These are phyloP conservation scores for Mythimna albipuncta DNA, from an alignment of 2,888 invertebrate species.

Conservation along the genomic window DNA sequence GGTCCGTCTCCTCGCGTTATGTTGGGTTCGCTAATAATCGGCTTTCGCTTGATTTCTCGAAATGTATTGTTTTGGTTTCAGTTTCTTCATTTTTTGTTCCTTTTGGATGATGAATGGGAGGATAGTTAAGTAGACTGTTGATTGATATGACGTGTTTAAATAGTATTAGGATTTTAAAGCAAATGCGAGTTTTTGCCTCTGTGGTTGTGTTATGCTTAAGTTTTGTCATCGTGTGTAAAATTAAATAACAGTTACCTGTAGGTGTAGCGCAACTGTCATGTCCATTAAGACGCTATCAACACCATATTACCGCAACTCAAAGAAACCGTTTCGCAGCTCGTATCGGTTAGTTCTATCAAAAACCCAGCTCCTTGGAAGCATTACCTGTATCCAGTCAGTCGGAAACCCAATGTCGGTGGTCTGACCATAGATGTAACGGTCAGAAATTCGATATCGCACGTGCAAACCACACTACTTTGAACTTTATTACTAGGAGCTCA, in stretches of 20 bases:
- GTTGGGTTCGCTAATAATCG: slow-evolving; percentile 47
- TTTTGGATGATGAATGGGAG: slow-evolving; percentile 16
- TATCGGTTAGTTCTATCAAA: slow-evolving; percentile 58
- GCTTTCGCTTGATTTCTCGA: slow-evolving; percentile 48
- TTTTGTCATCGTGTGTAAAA: neutral
- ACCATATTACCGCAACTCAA: slow-evolving; percentile 39
- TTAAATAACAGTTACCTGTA: slow-evolving; percentile 2
- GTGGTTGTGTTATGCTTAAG: no score
- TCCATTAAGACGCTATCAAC: slow-evolving; percentile 45
- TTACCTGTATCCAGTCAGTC: slow-evolving; percentile 60
- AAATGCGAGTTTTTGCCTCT: neutral
- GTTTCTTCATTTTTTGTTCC: slow-evolving; percentile 30
- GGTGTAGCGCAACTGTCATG: slow-evolving; percentile 15
- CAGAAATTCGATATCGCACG: slow-evolving; percentile 69
- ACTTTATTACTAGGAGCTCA: slow-evolving; percentile 47
- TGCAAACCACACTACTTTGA: slow-evolving; percentile 48
- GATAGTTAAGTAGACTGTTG: slow-evolving; percentile 27
- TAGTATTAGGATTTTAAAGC: neutral
- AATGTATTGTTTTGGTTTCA: slow-evolving; percentile 30
- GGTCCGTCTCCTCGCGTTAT: slow-evolving; percentile 35
- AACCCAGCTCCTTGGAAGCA: slow-evolving; percentile 55
- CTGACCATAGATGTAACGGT: slow-evolving; percentile 72
- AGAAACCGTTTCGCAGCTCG: slow-evolving; percentile 48
- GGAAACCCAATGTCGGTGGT: slow-evolving; percentile 71
- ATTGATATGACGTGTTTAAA: slow-evolving; percentile 10